Conservation (phyloP, 1,140 invertebrate species). For the Aphis gossypii region DNA sequence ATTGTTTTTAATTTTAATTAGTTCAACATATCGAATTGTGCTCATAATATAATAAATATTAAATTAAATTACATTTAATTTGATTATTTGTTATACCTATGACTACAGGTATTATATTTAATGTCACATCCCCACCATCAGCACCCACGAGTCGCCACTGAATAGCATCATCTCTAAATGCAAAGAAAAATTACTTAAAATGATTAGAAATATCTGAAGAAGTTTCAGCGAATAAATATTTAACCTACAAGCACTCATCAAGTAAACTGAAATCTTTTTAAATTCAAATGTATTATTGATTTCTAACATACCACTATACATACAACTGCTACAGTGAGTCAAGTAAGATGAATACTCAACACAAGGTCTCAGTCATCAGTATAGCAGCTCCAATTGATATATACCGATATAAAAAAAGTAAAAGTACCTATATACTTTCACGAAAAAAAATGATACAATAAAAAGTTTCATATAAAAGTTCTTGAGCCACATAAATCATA, state of each 20-base stretch:
- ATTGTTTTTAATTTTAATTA: too few species aligned
- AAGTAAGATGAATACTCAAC: too few species aligned
- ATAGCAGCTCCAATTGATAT: background rate
- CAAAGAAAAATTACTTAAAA: background rate
- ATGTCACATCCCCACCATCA: too few species aligned
- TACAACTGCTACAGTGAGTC: too few species aligned
- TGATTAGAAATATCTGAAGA: background rate
- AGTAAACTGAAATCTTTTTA: background rate
- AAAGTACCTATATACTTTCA: background rate
- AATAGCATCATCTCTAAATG: too few species aligned
- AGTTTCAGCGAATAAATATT: background rate
- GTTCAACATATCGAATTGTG: too few species aligned
- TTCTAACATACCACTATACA: background rate
- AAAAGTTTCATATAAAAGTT: conserved; percentile 13
- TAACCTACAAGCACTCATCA: background rate
- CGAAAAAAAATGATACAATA: background rate
- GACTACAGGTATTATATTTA: too few species aligned
- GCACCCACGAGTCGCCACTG: too few species aligned
- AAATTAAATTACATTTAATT: too few species aligned
- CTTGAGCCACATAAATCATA: background rate
- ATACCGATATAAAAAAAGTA: background rate
- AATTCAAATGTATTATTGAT: background rate
- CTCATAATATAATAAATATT: too few species aligned
- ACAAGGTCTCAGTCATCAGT: too few species aligned
- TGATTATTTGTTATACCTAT: too few species aligned